These are phyloP conservation scores for Euzophera pinguis DNA, from an alignment of 2,888 invertebrate genomes.

Conservation along the genomic window DNA sequence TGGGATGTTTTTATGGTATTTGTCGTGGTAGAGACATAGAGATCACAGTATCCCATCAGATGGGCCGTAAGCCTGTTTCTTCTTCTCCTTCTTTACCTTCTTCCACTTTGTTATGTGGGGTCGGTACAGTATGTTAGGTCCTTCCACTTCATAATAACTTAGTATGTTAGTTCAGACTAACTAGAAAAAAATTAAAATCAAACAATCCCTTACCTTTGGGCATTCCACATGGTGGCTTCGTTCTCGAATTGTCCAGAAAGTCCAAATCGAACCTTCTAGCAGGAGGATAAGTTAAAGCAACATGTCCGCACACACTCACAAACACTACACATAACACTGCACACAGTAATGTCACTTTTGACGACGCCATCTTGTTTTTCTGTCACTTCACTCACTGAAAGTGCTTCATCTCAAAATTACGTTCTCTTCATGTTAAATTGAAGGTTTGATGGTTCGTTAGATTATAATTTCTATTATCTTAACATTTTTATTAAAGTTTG, in stretches of 20 bases:
- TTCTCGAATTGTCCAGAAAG: conserved; percentile 94
- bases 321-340: conserved; percentile 39
- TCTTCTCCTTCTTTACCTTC: too few relatives aligned
- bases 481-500: neutral
- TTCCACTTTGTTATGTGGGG: too few relatives aligned
- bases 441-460: neutral
- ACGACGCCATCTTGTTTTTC: conserved; percentile 36
- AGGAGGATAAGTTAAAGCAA: conserved; percentile 93
- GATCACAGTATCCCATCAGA: too few relatives aligned
- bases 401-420: conserved; percentile 9
- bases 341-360: conserved; percentile 43
- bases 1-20: too few relatives aligned
- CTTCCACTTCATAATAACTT: too few relatives aligned
- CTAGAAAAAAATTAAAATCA: neutral
- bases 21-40: too few relatives aligned
- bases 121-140: too few relatives aligned
- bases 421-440: neutral
- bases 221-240: conserved; percentile 96
- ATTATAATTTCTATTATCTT: neutral
- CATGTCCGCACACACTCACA: conserved; percentile 80
- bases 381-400: conserved; percentile 1
- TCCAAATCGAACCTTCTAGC: conserved; percentile 94
- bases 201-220: conserved; percentile 86
- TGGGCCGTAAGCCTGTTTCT: too few relatives aligned
- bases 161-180: too few relatives aligned